Evolutionary conservation across 2,888 invertebrate genomes (phyloP).

Genomic region (Patella depressa): DNA sequence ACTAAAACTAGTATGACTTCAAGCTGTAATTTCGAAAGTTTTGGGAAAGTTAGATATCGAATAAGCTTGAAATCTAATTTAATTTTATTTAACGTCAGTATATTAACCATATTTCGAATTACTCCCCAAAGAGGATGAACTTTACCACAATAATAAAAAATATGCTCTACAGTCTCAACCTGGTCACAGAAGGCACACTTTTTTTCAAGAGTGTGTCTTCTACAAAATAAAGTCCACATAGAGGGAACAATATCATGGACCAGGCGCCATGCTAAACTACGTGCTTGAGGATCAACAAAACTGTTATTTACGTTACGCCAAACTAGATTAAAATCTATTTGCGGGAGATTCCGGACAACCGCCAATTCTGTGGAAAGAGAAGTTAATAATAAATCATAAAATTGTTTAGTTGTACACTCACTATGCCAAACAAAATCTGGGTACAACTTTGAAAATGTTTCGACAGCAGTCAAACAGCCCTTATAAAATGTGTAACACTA

Average conservation of each 20-base stretch:
- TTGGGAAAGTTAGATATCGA: too few species aligned
- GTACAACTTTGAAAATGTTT: neutral
- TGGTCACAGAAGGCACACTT: too few species aligned
- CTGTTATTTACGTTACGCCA: neutral
- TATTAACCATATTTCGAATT: too few species aligned
- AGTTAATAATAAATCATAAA: neutral
- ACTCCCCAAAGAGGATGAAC: too few species aligned
- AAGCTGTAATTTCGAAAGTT: too few species aligned
- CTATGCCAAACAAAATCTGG: neutral
- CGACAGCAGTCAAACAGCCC: neutral
- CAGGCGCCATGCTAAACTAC: constrained; percentile 1
- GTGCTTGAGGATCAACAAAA: neutral
- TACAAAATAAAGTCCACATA: neutral
- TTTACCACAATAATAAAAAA: too few species aligned
- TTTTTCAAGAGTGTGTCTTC: neutral
- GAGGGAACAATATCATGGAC: neutral
- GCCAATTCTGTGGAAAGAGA: neutral
- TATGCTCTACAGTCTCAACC: too few species aligned
- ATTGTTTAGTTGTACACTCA: neutral
- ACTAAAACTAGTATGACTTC: too few species aligned
- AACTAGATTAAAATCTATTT: too few species aligned
- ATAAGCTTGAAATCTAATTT: too few species aligned
- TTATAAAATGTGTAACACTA: neutral
- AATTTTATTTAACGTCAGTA: too few species aligned
- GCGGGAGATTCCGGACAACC: too few species aligned